phyloP scores from a whole-genome alignment of 1,140 invertebrate genomes.

The Ceratina australensis region DNA sequence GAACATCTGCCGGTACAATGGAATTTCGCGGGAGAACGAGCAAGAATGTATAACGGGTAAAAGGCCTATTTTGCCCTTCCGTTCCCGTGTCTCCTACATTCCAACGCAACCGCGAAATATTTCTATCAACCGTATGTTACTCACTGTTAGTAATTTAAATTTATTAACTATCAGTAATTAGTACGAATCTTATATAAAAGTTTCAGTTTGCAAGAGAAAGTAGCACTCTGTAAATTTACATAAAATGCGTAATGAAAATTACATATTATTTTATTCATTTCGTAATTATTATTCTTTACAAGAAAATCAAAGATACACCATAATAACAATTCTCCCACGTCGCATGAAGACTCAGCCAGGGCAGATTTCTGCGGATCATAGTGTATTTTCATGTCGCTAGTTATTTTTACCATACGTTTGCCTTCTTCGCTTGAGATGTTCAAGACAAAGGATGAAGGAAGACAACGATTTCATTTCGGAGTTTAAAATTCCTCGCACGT shows the following conservation, averaged over 20 bases:
- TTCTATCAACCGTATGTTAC: constrained; percentile 13
- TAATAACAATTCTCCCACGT: not conserved
- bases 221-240: too few relatives aligned
- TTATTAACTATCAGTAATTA: too few relatives aligned
- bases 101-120: constrained; percentile 19
- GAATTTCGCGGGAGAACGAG: constrained; percentile 32
- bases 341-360: not conserved
- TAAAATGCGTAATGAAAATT: too few relatives aligned
- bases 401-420: constrained; percentile 24
- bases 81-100: not conserved
- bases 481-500: constrained; percentile 40
- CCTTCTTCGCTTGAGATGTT: not conserved
- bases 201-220: too few relatives aligned
- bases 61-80: not conserved
- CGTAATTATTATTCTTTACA: too few relatives aligned
- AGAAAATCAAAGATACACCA: not conserved
- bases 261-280: too few relatives aligned
- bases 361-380: not conserved
- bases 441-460: not conserved
- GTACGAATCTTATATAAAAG: too few relatives aligned
- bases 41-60: constrained; percentile 20
- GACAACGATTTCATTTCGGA: constrained; percentile 1
- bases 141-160: too few relatives aligned
- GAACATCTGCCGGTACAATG: constrained; percentile 39
- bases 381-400: constrained; percentile 1